Base-by-base conservation (phyloP, 2,797 vertebrate species). In the Smutsia gigantea region DNA sequence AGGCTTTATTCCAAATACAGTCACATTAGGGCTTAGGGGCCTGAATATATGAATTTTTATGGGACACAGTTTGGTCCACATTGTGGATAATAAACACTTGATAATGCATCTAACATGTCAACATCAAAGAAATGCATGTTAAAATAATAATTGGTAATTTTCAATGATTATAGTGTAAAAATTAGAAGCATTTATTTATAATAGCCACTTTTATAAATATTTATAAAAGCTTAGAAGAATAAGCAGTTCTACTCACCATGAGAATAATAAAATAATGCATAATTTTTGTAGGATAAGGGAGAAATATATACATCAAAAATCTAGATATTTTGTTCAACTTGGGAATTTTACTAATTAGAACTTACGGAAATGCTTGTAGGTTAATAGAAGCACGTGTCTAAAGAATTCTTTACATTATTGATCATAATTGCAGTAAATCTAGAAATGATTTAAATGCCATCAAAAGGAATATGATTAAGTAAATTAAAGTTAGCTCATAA, bases 111-210 rank as follows among this genome's bases (percentile, higher is more conserved):
- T 7, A 86, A 51, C 11, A 5, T 31, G 18, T 68, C 59, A 95
- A 75, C 42, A 53, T 85, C 34, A 46, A 94, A 84, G 39, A 69
- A 83, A 29, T 79, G 6, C 8, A 59, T 78, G 29, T 89, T 57
- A 86, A 92, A 78, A 91, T 49, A 79, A 78, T 13, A 59, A 78
- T 55, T 61, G 64, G 11, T 95, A 1, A 51, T 78, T 81, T 94
- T 71, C 25, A 89, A 78, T 14, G 14, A 78, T n/a, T 94, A 51
- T 64, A 49, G 34, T 95, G 14, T 71, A 27, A 85, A 72, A 34
- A 72, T 90, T 49, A 88, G 34, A 79, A 94, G 15, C 64, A 78
- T 66, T 93, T 90, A 78, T 84, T 87, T 75, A 27, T 88, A 91
- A 66, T 2, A 81, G 8, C 2, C 39, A 64, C 4, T 82, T 21